Percentiles rank a stretch among this genome's conserved stretches.
Evolutionary conservation across 2,888 invertebrate genomes (phyloP).

Genomic region (Caenorhabditis angaria): DNA sequence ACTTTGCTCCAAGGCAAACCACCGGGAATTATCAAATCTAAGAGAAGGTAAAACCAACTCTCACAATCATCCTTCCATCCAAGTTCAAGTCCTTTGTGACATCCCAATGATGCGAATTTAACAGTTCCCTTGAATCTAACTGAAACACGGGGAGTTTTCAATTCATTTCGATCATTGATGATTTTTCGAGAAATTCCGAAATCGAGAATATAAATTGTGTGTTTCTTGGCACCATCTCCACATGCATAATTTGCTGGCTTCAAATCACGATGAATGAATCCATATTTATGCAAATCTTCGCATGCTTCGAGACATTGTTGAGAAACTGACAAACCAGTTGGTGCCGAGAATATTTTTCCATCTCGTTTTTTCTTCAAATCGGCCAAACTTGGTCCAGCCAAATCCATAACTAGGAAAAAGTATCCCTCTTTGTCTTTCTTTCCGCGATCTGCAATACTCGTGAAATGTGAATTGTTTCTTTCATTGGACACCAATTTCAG

Average conservation of each 20-base stretch:
- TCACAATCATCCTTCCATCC: conserved; percentile 67
- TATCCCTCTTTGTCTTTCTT: conserved; percentile 51
- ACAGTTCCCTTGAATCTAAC: conserved; percentile 65
- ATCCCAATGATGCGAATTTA: conserved; percentile 62
- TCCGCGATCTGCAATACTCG: conserved; percentile 60
- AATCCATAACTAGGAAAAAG: conserved; percentile 64
- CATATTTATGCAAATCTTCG: conserved; percentile 63
- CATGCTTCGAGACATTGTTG: conserved; percentile 66
- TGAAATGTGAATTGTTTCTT: conserved; percentile 53
- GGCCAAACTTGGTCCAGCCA: conserved; percentile 57
- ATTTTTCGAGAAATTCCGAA: conserved; percentile 65
- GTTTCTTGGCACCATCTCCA: conserved; percentile 44
- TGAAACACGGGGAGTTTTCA: conserved; percentile 51
- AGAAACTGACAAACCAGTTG: conserved; percentile 56
- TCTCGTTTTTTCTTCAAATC: conserved; percentile 56
- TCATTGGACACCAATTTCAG: conserved; percentile 52
- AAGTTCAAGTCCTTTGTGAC: conserved; percentile 58
- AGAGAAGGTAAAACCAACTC: conserved; percentile 65
- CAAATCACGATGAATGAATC: conserved; percentile 66
- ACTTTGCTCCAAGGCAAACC: conserved; percentile 63
- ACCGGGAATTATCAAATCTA: conserved; percentile 54
- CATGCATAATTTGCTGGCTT: conserved; percentile 65
- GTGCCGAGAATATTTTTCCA: conserved; percentile 50
- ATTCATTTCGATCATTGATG: conserved; percentile 50
- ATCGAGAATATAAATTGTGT: conserved; percentile 62